Base-by-base conservation (phyloP, 2,888 invertebrate genomes). In the Pemphredon lugubris region DNA sequence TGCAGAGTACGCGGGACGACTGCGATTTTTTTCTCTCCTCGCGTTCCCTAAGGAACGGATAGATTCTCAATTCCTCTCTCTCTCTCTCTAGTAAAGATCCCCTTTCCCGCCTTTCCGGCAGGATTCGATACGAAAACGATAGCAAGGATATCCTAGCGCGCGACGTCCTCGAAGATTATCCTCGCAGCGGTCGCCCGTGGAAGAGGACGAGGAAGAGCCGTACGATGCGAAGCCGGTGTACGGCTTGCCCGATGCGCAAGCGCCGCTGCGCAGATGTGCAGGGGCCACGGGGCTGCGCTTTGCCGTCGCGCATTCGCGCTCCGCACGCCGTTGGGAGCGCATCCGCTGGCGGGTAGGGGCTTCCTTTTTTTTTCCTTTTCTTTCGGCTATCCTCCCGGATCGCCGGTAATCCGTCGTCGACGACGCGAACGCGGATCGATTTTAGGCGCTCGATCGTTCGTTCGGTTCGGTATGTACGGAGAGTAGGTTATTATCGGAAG, bases 241-340 rank as follows among this genome's bases (percentile, higher is more conserved):
- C 58, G n/a, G n/a, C n/a, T n/a, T n/a, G 55, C 34, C 44, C 42
- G 40, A 26, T 66, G 81, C 83, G 83, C 82, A 54, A 57, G 59
- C 73, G 69, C 44, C 30, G 40, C 16, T 70, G 76, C 82, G 80
- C 69, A 67, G 34, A 63, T 45, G 11, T 48, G 63, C 64, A 58
- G 68, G 30, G 70, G 53, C 32, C 48, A 40, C 58, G 68, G n/a
- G 40, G 32, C 47, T 45, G 71, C 60, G 77, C 63, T 50, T 59
- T 3, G 48, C 18, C 14, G 54, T 30, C 50, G 59, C 73, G 79
- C 81, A 82, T 79, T 83, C 78, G 75, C 77, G 81, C 77, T 76
- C 57, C 72, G 83, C 77, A 72, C 73, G 61, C 58, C 73, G 72
- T 45, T 40, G 64, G 57, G 83, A 73, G 66, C 73, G 75, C 57